Conservation (phyloP, 2,888 invertebrate species). For the Drosophila imparisetae region DNA sequence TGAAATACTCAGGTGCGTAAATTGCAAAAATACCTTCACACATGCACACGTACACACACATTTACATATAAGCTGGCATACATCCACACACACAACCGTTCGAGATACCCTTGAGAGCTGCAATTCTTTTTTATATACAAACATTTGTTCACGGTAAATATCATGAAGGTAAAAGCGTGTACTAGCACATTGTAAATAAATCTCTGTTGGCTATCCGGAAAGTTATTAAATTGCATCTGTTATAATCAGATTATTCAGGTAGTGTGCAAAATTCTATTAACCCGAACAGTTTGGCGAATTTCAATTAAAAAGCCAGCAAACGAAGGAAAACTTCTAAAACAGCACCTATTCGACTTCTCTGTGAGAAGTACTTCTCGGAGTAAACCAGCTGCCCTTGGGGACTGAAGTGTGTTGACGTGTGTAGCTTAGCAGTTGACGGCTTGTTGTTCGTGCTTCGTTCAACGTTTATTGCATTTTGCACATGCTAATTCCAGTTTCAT, state of each 20-base stretch:
- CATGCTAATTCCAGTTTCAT: constrained; percentile 34
- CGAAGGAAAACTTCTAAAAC: no score
- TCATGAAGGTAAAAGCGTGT: neutral
- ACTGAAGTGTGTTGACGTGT: constrained; percentile 30
- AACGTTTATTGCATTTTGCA: constrained; percentile 55
- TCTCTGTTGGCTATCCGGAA: neutral
- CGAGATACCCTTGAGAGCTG: neutral
- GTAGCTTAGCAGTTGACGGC: constrained; percentile 33
- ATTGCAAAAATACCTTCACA: constrained; percentile 54
- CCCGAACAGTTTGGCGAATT: neutral
- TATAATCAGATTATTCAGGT: neutral
- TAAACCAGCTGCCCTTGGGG: neutral
- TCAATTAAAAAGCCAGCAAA: neutral
- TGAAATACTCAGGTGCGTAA: constrained; percentile 65
- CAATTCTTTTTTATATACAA: neutral
- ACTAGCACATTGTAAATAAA: neutral
- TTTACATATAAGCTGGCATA: neutral
- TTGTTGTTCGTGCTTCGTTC: neutral
- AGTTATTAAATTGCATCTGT: neutral
- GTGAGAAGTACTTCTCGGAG: neutral
- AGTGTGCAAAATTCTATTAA: neutral
- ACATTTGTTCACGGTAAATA: neutral
- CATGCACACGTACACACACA: constrained; percentile 1
- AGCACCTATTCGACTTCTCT: no score
- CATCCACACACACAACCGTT: neutral